A percentile compares a stretch with the other conserved stretches of the same genome.
phyloP scores from a whole-genome alignment of 2,113 vertebrate genomes.

The Pluvialis apricaria region DNA sequence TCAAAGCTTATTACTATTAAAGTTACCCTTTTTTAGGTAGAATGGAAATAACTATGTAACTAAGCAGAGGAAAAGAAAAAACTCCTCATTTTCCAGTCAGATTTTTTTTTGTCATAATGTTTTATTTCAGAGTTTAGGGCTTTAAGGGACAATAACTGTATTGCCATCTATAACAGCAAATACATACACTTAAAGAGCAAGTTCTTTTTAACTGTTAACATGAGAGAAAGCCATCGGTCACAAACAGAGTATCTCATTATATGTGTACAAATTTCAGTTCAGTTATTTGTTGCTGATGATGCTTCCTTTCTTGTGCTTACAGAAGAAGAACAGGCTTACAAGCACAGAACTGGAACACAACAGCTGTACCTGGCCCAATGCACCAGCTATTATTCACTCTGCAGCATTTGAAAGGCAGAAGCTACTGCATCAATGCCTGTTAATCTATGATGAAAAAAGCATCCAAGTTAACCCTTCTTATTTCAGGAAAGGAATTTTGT shows the following conservation, averaged over 20 bases:
- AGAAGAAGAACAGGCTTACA: not conserved
- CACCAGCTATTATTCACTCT: not conserved
- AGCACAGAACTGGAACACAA: not conserved
- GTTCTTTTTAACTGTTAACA: not conserved
- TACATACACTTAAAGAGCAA: not conserved
- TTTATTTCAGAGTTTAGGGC: not conserved
- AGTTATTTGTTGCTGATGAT: not conserved
- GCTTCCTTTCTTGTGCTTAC: not conserved
- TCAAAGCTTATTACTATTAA: not conserved
- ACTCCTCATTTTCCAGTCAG: not conserved
- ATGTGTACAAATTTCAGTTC: not conserved
- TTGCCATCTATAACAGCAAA: not conserved
- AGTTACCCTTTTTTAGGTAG: not conserved
- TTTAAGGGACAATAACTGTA: not conserved
- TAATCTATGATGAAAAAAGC: not conserved
- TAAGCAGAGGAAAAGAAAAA: not conserved
- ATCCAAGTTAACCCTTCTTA: not conserved
- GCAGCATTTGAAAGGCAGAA: not conserved
- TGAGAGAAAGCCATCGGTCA: not conserved
- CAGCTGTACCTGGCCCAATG: not conserved
- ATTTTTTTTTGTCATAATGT: not conserved
- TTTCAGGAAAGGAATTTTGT: not conserved
- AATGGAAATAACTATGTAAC: not conserved
- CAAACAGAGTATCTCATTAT: not conserved
- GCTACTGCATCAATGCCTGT: not conserved